Evolutionary conservation across 2,113 vertebrate genomes (phyloP), one percentile per base, ranked within the genome.

Genomic region (Oreochromis niloticus): DNA sequence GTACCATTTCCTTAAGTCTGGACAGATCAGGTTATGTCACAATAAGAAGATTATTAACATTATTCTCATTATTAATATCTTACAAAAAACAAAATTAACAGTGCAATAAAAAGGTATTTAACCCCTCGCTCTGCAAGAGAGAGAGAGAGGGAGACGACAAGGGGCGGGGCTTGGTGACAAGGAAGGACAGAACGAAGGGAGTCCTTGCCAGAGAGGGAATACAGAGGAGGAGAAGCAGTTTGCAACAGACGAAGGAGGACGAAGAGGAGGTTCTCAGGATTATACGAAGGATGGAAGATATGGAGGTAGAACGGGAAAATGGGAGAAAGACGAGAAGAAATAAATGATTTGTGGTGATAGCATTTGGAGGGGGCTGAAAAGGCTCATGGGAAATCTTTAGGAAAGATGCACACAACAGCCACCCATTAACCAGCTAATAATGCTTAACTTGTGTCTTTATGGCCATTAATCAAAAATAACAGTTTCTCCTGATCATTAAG

Each of bases 61-160:
- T 94, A 92, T 93, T 95, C 86, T 93, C 87, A 91, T 95, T 81
- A 93, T 91, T 93, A 89, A 89, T 95, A 95, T 95, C 88, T 95
- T 96, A 95, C 94, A 95, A 96, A 68, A 95, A 95, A 73, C 88
- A 93, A 95, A 94, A 94, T 93, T 68, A 96, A 96, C 93, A 96
- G 95, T 96, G 96, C 96, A 96, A 96, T 95, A 95, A 95, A 95
- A 94, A 92, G 90, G 61, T 93, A 83, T 52, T 66, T 56, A 43
- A 92, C 85, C 82, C 84, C 93, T 93, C 91, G 22, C 91, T 90
- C 46, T 3, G 88, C 84, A 32, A 71, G 81, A 92, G 82, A 73
- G 68, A 22, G 34, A 30, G 79, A 78, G 79, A 63, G 52, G 22
- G 57, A 56, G 75, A 39, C 9, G 63, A 68, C 14, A 43, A 75